Conservation (phyloP, 2,888 invertebrate species). For the Pachymerium ferrugineum region DNA sequence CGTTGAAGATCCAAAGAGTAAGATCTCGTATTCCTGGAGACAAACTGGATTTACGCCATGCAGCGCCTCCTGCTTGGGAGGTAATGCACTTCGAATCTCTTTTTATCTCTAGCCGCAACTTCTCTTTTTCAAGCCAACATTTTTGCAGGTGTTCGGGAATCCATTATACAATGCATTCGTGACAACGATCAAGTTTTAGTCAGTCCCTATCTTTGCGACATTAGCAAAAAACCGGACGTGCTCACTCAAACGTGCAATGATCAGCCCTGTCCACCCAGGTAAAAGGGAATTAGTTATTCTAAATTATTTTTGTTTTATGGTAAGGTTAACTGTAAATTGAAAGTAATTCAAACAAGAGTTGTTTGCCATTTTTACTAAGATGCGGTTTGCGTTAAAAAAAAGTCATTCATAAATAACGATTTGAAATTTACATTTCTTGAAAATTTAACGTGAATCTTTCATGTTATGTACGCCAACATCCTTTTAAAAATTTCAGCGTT, state of each 20-base stretch:
- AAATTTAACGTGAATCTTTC: no score
- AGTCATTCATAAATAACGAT: no score
- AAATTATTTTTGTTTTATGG: not conserved
- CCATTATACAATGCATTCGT: slow-evolving; percentile 80
- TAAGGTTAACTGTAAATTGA: not conserved
- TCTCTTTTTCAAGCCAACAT: not conserved
- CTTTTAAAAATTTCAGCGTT: no score
- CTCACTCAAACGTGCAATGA: slow-evolving; percentile 87
- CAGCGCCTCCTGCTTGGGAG: slow-evolving; percentile 86
- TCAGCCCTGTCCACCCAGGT: slow-evolving; percentile 85
- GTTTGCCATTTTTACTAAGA: no score
- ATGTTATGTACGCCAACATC: no score
- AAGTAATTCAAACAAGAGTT: no score
- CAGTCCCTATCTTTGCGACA: slow-evolving; percentile 78
- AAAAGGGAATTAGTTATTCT: slow-evolving; percentile 38
- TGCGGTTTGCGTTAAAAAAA: no score
- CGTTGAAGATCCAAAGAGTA: slow-evolving; percentile 21
- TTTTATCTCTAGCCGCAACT: not conserved
- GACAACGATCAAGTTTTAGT: slow-evolving; percentile 82
- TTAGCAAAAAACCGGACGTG: slow-evolving; percentile 80
- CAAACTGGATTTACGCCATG: slow-evolving; percentile 87
- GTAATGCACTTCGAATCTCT: slow-evolving; percentile 38
- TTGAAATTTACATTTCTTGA: no score
- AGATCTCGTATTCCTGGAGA: slow-evolving; percentile 78
- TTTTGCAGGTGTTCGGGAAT: slow-evolving; percentile 61